Percentiles rank a stretch among this genome's conserved stretches.
Evolutionary conservation across 2,888 invertebrate species (phyloP).

Genomic region (Sabatieria punctata): DNA sequence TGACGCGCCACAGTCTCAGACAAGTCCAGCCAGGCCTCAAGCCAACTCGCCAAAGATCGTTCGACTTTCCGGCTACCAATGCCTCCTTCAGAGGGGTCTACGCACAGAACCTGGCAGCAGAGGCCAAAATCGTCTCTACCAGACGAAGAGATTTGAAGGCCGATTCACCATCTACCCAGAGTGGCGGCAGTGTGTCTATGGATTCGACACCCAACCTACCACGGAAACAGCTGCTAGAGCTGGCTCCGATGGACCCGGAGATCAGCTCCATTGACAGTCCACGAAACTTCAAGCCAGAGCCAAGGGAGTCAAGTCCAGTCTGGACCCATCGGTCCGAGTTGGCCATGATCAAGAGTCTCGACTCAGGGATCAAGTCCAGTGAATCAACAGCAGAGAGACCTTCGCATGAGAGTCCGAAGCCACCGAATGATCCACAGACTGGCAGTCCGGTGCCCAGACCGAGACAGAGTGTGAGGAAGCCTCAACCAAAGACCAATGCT

Average conservation of each 20-base stretch:
- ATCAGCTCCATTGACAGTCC: too few species aligned
- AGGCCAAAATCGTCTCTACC: slow-evolving; percentile 23
- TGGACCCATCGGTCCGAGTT: slow-evolving; percentile 6
- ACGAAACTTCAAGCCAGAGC: too few species aligned
- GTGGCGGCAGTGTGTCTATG: slow-evolving; percentile 38
- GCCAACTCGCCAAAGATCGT: background rate
- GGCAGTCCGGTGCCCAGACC: too few species aligned
- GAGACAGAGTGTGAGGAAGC: background rate
- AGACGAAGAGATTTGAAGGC: slow-evolving; percentile 14
- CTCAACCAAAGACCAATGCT: too few species aligned
- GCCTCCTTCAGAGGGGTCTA: background rate
- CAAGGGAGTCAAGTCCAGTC: too few species aligned
- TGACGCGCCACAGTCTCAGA: too few species aligned
- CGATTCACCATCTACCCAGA: slow-evolving; percentile 19
- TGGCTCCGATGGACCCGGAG: too few species aligned
- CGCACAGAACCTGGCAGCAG: slow-evolving; percentile 23
- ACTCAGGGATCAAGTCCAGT: slow-evolving; percentile 5
- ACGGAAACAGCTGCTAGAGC: too few species aligned
- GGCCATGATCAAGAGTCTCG: slow-evolving; percentile 8
- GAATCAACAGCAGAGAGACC: background rate
- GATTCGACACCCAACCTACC: slow-evolving; percentile 47
- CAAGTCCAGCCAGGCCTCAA: too few species aligned
- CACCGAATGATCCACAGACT: too few species aligned
- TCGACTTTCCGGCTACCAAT: background rate
- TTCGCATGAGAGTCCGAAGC: background rate